Evolutionary conservation across 2,797 vertebrate genomes (phyloP).

Genomic region (Tapirus indicus): DNA sequence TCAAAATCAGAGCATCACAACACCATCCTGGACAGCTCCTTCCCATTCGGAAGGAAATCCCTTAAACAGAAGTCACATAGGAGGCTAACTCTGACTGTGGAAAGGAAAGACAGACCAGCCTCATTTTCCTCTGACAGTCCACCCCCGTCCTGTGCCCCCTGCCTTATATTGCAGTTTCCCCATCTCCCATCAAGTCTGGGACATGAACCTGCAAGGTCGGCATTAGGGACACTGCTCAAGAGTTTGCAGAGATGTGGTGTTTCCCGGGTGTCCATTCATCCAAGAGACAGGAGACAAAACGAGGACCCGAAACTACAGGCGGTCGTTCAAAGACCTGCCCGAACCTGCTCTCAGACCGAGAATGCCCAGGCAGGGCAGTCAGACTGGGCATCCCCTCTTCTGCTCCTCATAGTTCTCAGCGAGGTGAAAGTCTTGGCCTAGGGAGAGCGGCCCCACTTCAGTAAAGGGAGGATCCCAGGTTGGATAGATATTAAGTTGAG

Average conservation of each 20-base stretch:
- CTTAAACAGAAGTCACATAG: neutral
- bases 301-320: neutral
- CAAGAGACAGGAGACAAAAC: neutral
- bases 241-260: neutral
- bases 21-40: neutral
- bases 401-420: neutral
- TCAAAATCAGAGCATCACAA: neutral
- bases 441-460: neutral
- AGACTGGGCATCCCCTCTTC: neutral
- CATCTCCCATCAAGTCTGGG: neutral
- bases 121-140: neutral
- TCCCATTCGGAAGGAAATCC: neutral
- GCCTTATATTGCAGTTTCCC: neutral
- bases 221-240: neutral
- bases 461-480: neutral
- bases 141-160: neutral
- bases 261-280: neutral
- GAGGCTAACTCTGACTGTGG: neutral
- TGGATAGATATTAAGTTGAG: neutral
- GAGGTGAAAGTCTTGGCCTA: neutral
- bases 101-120: neutral
- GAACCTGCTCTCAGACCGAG: neutral
- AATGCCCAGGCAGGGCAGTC: neutral
- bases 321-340: neutral
- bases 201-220: neutral